phyloP scores from a whole-genome alignment of 2,113 vertebrate genomes.

The Machaerirhynchus nigripectus region DNA sequence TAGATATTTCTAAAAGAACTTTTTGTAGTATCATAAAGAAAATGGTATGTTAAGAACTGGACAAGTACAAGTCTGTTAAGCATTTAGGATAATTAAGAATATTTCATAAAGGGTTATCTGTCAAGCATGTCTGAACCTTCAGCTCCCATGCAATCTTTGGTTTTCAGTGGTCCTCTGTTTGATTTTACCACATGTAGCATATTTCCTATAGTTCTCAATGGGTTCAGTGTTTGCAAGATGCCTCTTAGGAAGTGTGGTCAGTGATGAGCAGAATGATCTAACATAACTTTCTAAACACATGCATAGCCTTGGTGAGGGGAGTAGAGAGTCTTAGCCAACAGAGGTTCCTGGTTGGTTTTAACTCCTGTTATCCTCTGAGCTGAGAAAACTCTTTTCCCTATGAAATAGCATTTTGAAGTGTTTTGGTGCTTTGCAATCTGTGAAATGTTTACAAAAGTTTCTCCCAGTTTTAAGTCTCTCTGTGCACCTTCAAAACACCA shows the following conservation, averaged over 20 bases:
- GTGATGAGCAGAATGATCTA: neutral
- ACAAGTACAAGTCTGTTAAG: neutral
- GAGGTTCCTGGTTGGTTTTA: neutral
- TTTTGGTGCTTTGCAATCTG: neutral
- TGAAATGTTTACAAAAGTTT: neutral
- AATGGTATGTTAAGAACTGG: neutral
- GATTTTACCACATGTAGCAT: neutral
- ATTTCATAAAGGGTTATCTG: neutral
- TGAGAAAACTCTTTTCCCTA: neutral
- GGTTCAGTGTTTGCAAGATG: neutral
- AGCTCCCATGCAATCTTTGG: rapidly evolving
- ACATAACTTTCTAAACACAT: neutral
- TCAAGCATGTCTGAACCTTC: neutral
- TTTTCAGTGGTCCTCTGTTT: neutral
- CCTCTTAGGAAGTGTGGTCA: neutral
- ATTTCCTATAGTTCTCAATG: neutral
- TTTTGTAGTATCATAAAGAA: neutral
- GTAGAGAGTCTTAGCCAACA: neutral
- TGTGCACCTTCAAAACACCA: neutral
- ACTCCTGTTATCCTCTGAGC: neutral
- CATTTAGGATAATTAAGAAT: neutral
- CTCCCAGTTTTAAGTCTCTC: neutral
- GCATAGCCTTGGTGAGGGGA: neutral
- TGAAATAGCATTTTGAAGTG: neutral
- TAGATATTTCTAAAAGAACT: neutral